These are phyloP conservation scores for Anhinga anhinga DNA, from an alignment of 2,113 vertebrate species.

Conservation along the genomic window DNA sequence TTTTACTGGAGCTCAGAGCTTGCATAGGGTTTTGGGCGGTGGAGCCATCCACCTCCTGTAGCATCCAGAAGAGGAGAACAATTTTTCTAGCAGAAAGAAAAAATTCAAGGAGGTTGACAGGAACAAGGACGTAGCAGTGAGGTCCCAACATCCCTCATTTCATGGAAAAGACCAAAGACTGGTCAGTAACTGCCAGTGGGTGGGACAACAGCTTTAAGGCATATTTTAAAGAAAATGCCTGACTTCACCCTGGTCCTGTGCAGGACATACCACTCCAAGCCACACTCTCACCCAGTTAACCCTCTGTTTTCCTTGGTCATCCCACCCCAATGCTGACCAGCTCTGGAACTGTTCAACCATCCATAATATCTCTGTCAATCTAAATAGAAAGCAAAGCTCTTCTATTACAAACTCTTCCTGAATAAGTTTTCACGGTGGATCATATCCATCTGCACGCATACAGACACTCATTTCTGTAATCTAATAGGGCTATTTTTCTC, in stretches of 20 bases:
- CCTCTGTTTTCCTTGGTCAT: not conserved
- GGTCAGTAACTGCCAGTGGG: not conserved
- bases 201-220: not conserved
- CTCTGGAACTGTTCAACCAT: not conserved
- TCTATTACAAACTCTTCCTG: not conserved
- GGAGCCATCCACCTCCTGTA: not conserved
- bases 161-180: not conserved
- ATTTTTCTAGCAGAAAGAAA: not conserved
- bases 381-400: not conserved
- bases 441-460: not conserved
- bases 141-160: not conserved
- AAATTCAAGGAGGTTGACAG: not conserved
- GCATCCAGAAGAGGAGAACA: not conserved
- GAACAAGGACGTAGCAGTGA: not conserved
- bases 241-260: not conserved
- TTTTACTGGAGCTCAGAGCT: not conserved
- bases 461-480: not conserved
- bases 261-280: not conserved
- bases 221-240: not conserved
- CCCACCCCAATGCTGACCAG: not conserved
- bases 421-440: not conserved
- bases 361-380: not conserved
- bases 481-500: not conserved
- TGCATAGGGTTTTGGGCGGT: rapidly evolving
- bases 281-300: not conserved